phyloP scores from a whole-genome alignment of 2,888 invertebrate species.

The Margaritifera margaritifera region DNA sequence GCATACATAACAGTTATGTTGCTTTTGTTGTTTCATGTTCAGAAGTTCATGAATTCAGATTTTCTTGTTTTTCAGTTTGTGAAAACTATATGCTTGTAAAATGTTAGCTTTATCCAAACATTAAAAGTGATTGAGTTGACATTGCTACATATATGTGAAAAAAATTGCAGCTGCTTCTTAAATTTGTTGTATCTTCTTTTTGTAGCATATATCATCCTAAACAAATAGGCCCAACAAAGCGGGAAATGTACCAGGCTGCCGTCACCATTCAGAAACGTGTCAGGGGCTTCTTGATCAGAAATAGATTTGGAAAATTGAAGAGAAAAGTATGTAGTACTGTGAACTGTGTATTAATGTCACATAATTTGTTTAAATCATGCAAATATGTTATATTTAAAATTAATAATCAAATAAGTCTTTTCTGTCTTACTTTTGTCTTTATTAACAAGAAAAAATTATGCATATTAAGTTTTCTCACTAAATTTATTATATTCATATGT shows the following conservation, averaged over 20 bases:
- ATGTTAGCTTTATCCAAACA: neutral
- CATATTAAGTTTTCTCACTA: neutral
- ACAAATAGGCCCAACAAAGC: slow-evolving; percentile 57
- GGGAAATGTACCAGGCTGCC: slow-evolving; percentile 59
- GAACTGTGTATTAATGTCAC: neutral
- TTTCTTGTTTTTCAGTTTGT: neutral
- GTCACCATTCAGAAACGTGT: slow-evolving; percentile 64
- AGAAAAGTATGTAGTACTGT: slow-evolving; percentile 54
- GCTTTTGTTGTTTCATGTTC: neutral
- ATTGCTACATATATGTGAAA: too few species aligned
- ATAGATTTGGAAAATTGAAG: slow-evolving; percentile 57
- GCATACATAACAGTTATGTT: neutral
- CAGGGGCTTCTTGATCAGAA: slow-evolving; percentile 63
- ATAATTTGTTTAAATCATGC: too few species aligned
- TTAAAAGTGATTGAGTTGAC: too few species aligned
- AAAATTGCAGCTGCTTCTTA: too few species aligned
- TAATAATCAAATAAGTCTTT: neutral
- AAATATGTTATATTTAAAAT: neutral
- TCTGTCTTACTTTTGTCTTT: neutral
- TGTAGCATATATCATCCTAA: slow-evolving; percentile 68
- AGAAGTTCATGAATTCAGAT: neutral
- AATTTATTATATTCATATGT: slow-evolving; percentile 2
- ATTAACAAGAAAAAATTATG: neutral
- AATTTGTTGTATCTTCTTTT: slow-evolving; percentile 1
- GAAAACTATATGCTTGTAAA: neutral